These are phyloP conservation scores for Clupea harengus DNA, from an alignment of 2,113 vertebrate genomes.

Conservation along the genomic window DNA sequence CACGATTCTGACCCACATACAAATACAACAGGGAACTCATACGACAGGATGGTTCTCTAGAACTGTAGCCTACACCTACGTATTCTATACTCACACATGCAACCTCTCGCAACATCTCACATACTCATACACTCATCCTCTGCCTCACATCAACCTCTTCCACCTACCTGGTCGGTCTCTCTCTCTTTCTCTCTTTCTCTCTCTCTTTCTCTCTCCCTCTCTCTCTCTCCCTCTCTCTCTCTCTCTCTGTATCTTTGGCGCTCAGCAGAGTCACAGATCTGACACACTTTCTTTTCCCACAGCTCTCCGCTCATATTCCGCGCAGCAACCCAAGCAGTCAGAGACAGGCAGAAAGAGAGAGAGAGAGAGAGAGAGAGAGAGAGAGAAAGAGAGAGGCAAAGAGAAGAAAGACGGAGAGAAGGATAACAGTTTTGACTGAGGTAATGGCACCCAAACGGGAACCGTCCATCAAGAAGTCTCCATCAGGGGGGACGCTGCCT, in stretches of 20 bases:
- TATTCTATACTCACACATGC: slow-evolving; percentile 39
- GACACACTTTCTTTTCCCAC: slow-evolving; percentile 36
- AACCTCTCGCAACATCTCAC: slow-evolving; percentile 39
- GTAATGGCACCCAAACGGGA: slow-evolving; percentile 72
- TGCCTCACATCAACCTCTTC: slow-evolving; percentile 27
- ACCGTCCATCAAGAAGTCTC: slow-evolving; percentile 69
- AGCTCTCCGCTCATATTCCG: slow-evolving; percentile 24
- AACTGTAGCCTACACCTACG: slow-evolving; percentile 32
- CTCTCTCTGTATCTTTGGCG: slow-evolving; percentile 19
- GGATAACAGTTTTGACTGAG: slow-evolving; percentile 31
- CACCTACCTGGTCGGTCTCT: slow-evolving; percentile 25
- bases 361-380: slow-evolving; percentile 6
- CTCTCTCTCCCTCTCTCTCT: slow-evolving; percentile 2
- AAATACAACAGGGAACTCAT: slow-evolving; percentile 48
- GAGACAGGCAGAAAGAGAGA: slow-evolving; percentile 6
- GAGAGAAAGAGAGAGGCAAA: not conserved
- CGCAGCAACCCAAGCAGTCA: slow-evolving; percentile 2
- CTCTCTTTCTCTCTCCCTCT: not conserved
- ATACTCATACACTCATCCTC: slow-evolving; percentile 50
- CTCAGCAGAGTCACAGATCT: slow-evolving; percentile 23
- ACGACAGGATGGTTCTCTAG: slow-evolving; percentile 37
- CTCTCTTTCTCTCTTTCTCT: not conserved
- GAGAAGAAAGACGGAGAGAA: not conserved
- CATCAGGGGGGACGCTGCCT: slow-evolving; percentile 61
- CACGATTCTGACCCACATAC: slow-evolving; percentile 59